Evolutionary conservation across 2,888 invertebrate genomes (phyloP).

Genomic region (Lucinisca nassula): DNA sequence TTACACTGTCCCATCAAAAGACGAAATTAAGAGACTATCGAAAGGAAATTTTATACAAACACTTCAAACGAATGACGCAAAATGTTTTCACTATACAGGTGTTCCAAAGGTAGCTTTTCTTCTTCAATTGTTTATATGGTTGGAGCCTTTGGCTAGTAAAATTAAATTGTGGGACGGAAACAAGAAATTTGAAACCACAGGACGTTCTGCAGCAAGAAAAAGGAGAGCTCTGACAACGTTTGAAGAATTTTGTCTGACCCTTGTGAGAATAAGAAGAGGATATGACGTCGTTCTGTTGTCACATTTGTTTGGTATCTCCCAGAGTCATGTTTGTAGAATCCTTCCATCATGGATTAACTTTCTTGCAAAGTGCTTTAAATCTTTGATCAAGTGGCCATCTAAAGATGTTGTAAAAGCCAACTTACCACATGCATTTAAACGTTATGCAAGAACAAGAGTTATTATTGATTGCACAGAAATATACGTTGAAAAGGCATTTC

Average conservation of each 20-base stretch:
- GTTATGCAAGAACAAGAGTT: not conserved
- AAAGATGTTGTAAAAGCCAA: too few species aligned
- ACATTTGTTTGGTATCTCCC: not conserved
- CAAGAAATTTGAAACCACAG: not conserved
- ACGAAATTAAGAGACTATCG: not conserved
- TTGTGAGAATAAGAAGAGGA: too few species aligned
- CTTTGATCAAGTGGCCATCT: constrained; percentile 24
- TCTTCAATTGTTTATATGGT: not conserved
- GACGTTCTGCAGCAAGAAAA: not conserved
- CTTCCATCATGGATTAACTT: constrained; percentile 12
- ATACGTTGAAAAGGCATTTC: too few species aligned
- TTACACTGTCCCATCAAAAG: not conserved
- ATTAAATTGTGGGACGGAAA: constrained; percentile 10
- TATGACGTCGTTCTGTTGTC: constrained; percentile 2
- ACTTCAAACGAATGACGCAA: not conserved
- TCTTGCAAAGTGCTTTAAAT: constrained; percentile 9
- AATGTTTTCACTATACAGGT: not conserved
- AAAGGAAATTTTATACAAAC: not conserved
- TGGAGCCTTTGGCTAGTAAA: not conserved
- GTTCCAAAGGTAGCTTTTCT: not conserved
- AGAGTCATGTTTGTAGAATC: too few species aligned
- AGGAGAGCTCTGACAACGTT: not conserved
- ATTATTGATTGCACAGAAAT: constrained; percentile 11
- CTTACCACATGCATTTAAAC: not conserved
- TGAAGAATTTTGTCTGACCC: not conserved